phyloP scores from a whole-genome alignment of 1,140 invertebrate species.

The Drosophila serrata region DNA sequence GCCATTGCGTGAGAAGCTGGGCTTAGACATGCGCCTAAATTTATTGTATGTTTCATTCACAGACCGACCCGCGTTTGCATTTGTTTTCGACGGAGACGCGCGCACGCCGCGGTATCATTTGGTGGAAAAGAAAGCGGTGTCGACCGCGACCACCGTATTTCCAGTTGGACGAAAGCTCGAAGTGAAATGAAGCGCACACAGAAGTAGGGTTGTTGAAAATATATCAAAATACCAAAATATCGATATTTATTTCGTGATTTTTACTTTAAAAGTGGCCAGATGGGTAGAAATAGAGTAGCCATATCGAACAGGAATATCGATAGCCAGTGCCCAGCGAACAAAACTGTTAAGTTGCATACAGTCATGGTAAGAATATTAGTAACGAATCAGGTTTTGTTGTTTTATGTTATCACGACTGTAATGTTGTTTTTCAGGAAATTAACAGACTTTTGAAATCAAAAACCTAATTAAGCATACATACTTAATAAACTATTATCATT shows the following conservation, averaged over 20 bases:
- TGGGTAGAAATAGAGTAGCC: not conserved
- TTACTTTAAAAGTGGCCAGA: too few relatives aligned
- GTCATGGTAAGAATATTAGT: too few relatives aligned
- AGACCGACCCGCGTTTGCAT: not conserved
- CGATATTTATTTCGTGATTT: too few relatives aligned
- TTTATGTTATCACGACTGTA: too few relatives aligned
- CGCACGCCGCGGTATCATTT: conserved; percentile 6
- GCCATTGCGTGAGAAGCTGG: not conserved
- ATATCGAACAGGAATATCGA: not conserved
- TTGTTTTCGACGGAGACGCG: conserved; percentile 11
- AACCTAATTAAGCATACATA: not conserved
- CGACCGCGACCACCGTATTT: conserved; percentile 5
- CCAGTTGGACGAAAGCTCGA: conserved; percentile 15
- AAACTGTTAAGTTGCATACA: too few relatives aligned
- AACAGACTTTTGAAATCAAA: not conserved
- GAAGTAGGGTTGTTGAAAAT: too few relatives aligned
- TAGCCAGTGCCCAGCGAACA: too few relatives aligned
- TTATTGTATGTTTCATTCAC: conserved; percentile 12
- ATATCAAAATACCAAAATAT: too few relatives aligned
- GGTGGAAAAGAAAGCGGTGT: conserved; percentile 14
- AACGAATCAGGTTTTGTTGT: too few relatives aligned
- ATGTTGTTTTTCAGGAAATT: too few relatives aligned
- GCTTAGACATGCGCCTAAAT: conserved; percentile 1
- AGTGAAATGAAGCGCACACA: conserved; percentile 4
- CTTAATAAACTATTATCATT: not conserved